Evolutionary conservation across 2,797 vertebrate species (phyloP), one percentile per base, ranked within the genome.

Genomic region (Uromys caudimaculatus): DNA sequence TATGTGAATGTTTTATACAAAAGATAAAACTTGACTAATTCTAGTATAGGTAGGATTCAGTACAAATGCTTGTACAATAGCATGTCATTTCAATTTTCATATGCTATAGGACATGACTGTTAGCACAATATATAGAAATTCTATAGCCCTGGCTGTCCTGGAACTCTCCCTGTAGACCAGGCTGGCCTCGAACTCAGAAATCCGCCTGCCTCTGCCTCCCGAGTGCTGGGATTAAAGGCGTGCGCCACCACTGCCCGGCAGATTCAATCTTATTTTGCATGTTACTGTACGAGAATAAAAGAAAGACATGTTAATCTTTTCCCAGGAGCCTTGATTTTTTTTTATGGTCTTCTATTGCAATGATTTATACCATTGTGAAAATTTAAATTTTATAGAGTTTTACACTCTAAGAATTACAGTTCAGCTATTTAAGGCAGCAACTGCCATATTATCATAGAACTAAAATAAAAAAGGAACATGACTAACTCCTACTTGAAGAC

Each of bases 321-420:
- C 75, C 60, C 38, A 95, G 85, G 29, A 93, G 19, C 67, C 69
- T 75, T 94, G 81, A 50, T 91, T 78, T 47, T 83, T 83, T 38
- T 94, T 71, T 82, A 73, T 78, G 38, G 54, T 95, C 60, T 64
- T 60, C 67, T 93, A 75, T 95, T 89, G 71, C 21, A 95, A 6
- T 96, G 60, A 82, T 96, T 93, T 95, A 50, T 92, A 75, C 54
- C 32, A 67, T 90, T 96, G 94, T 93, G 78, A 91, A 95, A 96
- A 95, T 96, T 90, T 71, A 97, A 75, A 83, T 79, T 96, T 93
- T 78, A 91, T 84, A 75, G 41, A 76, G 67, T 95, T 94, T 95
- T 96, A 29, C 10, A 90, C 41, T 82, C 6, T 95, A 87, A 97
- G 75, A 92, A 90, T 86, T 94, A 17, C 47, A 77, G 54, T 91